Evolutionary conservation across 2,797 vertebrate species (phyloP).

Genomic region (Sebastes hubbsi): DNA sequence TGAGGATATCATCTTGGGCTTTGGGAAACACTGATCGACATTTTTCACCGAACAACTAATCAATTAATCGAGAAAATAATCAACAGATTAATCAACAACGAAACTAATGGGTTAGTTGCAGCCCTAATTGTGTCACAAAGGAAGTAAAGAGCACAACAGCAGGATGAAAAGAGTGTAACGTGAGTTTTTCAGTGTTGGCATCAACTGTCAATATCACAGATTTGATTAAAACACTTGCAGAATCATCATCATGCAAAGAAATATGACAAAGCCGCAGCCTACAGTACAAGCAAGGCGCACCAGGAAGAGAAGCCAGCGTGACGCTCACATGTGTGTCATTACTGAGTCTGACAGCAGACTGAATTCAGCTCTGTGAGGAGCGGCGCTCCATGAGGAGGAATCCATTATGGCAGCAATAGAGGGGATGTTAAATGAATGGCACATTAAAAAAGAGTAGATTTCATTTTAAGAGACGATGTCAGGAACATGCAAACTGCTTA

Average conservation of each 20-base stretch:
- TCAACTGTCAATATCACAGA: neutral
- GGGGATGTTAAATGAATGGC: neutral
- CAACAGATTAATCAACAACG: too few relatives aligned
- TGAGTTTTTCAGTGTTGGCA: neutral
- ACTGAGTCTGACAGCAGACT: constrained; percentile 23
- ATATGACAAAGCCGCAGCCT: neutral
- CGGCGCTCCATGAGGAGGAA: neutral
- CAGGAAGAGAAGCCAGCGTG: neutral
- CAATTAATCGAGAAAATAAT: too few relatives aligned
- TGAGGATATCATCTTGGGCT: too few relatives aligned
- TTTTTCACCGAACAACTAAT: too few relatives aligned
- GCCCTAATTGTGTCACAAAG: neutral
- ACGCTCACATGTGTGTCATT: constrained; percentile 8
- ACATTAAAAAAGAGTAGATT: neutral
- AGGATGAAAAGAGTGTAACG: neutral
- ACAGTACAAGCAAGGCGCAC: neutral
- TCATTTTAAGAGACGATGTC: neutral
- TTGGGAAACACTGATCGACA: too few relatives aligned
- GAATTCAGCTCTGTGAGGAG: neutral
- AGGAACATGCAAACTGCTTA: neutral
- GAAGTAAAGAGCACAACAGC: neutral
- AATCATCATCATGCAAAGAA: neutral
- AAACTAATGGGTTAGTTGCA: too few relatives aligned
- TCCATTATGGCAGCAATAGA: neutral
- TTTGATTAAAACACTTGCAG: neutral